These are phyloP conservation scores for Sandelia bainsii DNA, from an alignment of 2,797 vertebrate genomes.

Conservation along the genomic window DNA sequence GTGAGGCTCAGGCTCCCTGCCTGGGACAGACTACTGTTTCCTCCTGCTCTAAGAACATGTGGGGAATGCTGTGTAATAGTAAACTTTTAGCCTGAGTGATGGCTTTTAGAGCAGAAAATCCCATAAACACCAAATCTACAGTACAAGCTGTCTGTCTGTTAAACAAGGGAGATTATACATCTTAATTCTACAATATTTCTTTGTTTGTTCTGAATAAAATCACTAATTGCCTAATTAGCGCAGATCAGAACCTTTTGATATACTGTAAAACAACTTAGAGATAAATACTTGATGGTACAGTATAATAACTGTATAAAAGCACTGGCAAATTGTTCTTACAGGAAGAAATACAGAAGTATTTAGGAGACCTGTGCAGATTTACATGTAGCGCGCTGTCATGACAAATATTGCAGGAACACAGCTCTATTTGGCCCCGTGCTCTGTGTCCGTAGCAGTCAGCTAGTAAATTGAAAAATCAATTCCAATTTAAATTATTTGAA, in stretches of 20 bases:
- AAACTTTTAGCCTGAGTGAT: constrained; percentile 26
- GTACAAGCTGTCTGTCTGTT: neutral
- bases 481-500: constrained; percentile 99
- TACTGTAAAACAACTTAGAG: neutral
- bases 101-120: constrained; percentile 11
- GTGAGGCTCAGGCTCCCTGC: constrained; percentile 48
- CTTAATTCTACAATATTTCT: too few relatives aligned
- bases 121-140: constrained; percentile 14
- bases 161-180: neutral
- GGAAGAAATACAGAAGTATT: constrained; percentile 83
- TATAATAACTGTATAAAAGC: constrained; percentile 64
- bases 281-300: constrained; percentile 14
- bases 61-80: constrained; percentile 39
- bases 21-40: constrained; percentile 73
- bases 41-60: constrained; percentile 29
- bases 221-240: neutral
- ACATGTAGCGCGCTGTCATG: constrained; percentile 88
- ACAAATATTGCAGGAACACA: constrained; percentile 91
- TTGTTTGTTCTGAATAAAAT: neutral
- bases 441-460: constrained; percentile 96
- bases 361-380: constrained; percentile 82
- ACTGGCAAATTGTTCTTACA: constrained; percentile 75
- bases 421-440: constrained; percentile 91
- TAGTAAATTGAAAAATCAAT: constrained; percentile 99
- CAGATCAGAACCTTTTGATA: neutral